Conservation (phyloP, 2,113 vertebrate genomes). For the Acrocephalus arundinaceus region DNA sequence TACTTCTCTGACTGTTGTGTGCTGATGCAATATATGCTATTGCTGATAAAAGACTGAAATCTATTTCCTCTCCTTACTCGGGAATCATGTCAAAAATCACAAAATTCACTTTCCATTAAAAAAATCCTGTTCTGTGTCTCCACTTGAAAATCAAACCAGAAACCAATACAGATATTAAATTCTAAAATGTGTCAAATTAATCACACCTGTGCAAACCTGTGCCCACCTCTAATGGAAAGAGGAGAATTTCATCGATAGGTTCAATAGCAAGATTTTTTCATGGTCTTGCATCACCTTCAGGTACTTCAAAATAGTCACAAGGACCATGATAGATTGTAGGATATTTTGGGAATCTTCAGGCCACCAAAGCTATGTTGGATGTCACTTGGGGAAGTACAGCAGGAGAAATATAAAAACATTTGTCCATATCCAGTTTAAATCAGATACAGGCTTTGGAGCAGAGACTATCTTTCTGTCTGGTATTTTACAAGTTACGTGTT, state of each 20-base stretch:
- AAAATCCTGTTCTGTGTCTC: background rate
- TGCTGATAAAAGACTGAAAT: background rate
- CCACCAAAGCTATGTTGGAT: background rate
- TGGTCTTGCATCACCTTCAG: background rate
- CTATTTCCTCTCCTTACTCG: background rate
- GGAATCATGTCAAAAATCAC: background rate
- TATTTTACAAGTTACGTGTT: background rate
- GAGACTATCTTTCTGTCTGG: background rate
- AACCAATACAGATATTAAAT: background rate
- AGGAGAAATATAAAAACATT: background rate
- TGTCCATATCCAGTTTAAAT: conserved; percentile 2
- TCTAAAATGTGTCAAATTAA: background rate
- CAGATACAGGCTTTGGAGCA: background rate
- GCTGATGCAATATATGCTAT: background rate
- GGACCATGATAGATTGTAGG: background rate
- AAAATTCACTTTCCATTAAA: background rate
- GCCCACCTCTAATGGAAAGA: background rate
- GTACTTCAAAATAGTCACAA: background rate
- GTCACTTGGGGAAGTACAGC: background rate
- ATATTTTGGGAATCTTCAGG: background rate
- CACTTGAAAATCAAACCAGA: background rate
- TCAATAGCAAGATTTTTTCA: background rate
- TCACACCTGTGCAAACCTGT: background rate
- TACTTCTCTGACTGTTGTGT: background rate
- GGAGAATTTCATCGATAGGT: background rate